These are phyloP conservation scores for Lepilemur septentrionalis DNA, from an alignment of 2,797 vertebrate species.

Conservation along the genomic window DNA sequence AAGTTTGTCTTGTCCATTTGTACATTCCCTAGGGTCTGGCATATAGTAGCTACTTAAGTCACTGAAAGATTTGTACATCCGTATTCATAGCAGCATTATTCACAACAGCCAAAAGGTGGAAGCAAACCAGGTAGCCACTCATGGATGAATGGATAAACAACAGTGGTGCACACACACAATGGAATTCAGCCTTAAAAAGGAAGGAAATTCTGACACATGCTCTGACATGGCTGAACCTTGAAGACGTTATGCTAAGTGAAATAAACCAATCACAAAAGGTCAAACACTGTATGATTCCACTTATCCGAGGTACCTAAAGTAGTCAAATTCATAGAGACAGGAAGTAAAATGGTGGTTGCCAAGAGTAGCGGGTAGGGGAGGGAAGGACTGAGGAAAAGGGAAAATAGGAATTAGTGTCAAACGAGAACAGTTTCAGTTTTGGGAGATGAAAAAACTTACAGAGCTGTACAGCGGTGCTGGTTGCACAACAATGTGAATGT, in stretches of 20 bases:
- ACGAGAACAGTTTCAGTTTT: background rate
- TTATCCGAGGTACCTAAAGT: too few species aligned
- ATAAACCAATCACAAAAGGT: background rate
- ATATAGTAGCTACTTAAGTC: background rate
- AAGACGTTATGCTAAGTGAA: background rate
- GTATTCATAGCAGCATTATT: background rate
- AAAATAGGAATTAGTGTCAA: background rate
- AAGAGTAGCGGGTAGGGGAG: background rate
- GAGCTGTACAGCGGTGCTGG: background rate
- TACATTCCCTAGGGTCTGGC: background rate
- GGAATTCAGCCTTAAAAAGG: background rate
- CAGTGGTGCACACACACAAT: background rate
- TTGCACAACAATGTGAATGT: background rate
- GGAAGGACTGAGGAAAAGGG: background rate
- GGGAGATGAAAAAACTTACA: background rate
- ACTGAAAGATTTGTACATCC: background rate
- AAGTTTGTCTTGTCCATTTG: background rate
- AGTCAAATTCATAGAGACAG: background rate
- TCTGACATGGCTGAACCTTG: background rate
- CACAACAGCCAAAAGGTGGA: background rate
- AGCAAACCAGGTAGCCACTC: background rate
- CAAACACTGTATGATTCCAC: background rate
- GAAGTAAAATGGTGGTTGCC: background rate
- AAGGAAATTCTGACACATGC: slow-evolving; percentile 5
- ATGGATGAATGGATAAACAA: background rate